A percentile compares a stretch with the other conserved stretches of the same genome.
These are phyloP conservation scores for Cariama cristata DNA, from an alignment of 2,113 vertebrate species.

Conservation along the genomic window DNA sequence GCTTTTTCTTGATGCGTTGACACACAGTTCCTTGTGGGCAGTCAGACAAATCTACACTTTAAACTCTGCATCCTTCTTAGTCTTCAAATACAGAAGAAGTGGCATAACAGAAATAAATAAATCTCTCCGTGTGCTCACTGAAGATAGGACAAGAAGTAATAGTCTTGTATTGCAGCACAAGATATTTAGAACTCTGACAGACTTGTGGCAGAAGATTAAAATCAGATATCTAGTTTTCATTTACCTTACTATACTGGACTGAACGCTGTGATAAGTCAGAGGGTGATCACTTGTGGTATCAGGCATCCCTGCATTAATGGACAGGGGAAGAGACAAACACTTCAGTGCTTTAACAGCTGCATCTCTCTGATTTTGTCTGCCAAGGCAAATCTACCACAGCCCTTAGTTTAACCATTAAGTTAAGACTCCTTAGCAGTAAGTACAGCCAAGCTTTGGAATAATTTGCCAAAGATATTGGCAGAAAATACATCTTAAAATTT, in stretches of 20 bases:
- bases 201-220: constrained; percentile 10
- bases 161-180: background rate
- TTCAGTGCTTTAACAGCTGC: background rate
- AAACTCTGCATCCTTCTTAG: background rate
- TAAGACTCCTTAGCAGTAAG: background rate
- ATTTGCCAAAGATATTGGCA: background rate
- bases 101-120: background rate
- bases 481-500: background rate
- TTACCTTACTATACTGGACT: background rate
- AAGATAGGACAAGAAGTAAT: background rate
- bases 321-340: background rate
- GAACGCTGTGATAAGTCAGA: background rate
- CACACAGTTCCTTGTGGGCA: background rate
- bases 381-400: background rate
- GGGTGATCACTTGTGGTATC: background rate
- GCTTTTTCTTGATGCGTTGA: background rate
- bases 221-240: constrained; percentile 17
- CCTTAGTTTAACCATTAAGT: background rate
- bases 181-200: background rate
- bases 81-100: background rate
- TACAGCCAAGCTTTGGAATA: background rate
- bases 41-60: background rate
- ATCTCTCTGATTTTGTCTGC: background rate
- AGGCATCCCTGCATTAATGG: background rate
- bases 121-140: background rate